Conservation (phyloP, 2,888 invertebrate genomes). For the Hydraecia micacea region DNA sequence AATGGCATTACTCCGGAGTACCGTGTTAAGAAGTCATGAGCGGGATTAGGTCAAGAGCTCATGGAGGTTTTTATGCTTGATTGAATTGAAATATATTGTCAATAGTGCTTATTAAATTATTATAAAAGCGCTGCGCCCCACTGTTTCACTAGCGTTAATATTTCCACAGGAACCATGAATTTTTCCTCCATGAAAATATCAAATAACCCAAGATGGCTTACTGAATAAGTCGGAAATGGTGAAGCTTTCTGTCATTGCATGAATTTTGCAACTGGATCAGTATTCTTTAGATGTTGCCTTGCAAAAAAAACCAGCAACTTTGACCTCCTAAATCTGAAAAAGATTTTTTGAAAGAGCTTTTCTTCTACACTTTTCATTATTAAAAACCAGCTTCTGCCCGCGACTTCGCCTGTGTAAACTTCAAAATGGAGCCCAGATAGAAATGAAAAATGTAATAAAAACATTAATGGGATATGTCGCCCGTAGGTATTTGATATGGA, state of each 20-base stretch:
- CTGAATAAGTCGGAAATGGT: not conserved
- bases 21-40: conserved; percentile 53
- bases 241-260: not conserved
- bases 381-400: not conserved
- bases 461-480: not conserved
- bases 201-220: not conserved
- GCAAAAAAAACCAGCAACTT: not conserved
- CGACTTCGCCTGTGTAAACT: not conserved
- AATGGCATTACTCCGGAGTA: conserved; percentile 50
- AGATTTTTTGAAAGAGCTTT: not conserved
- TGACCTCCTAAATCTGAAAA: too few species aligned
- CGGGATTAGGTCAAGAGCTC: conserved; percentile 47
- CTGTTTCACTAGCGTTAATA: not conserved
- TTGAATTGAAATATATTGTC: conserved; percentile 30
- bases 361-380: not conserved
- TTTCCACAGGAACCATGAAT: not conserved
- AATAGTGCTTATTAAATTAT: not conserved
- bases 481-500: not conserved
- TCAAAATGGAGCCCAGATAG: not conserved
- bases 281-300: not conserved
- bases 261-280: not conserved
- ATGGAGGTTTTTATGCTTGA: conserved; percentile 20
- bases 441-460: not conserved
- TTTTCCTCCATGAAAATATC: not conserved
- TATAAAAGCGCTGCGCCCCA: not conserved